phyloP scores from a whole-genome alignment of 2,113 vertebrate genomes.

The Myotis brandtii region DNA sequence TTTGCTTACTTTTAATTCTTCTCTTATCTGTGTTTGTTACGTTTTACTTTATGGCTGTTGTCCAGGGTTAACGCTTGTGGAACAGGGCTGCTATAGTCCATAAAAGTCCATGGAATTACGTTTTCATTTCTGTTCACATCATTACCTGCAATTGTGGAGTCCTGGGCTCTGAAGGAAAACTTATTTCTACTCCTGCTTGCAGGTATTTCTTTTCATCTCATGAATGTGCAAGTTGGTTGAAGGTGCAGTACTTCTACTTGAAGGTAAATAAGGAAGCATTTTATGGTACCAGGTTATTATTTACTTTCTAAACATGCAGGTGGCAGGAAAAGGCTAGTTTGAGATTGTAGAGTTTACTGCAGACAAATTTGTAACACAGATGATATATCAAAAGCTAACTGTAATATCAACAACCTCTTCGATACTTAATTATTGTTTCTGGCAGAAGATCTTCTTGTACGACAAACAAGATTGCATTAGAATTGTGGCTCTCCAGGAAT shows the following conservation, averaged over 20 bases:
- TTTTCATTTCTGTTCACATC: not conserved
- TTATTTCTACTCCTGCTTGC: not conserved
- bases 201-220: not conserved
- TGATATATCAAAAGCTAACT: not conserved
- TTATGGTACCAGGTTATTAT: not conserved
- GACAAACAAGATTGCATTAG: not conserved
- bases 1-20: conserved; percentile 36
- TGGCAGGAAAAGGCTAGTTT: not conserved
- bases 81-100: not conserved
- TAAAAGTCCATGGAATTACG: not conserved
- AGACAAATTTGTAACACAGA: not conserved
- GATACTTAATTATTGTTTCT: conserved; percentile 7
- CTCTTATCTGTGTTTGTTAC: not conserved
- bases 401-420: not conserved
- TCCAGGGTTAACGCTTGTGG: not conserved
- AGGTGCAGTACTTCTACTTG: not conserved
- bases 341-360: not conserved
- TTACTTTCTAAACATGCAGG: conserved; percentile 14
- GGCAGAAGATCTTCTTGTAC: not conserved
- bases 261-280: not conserved
- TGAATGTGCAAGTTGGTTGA: not conserved
- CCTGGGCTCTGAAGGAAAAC: not conserved
- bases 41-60: not conserved
- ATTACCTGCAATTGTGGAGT: not conserved
- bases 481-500: conserved; percentile 20